phyloP scores from a whole-genome alignment of 2,113 vertebrate species.

The Oophaga pumilio region DNA sequence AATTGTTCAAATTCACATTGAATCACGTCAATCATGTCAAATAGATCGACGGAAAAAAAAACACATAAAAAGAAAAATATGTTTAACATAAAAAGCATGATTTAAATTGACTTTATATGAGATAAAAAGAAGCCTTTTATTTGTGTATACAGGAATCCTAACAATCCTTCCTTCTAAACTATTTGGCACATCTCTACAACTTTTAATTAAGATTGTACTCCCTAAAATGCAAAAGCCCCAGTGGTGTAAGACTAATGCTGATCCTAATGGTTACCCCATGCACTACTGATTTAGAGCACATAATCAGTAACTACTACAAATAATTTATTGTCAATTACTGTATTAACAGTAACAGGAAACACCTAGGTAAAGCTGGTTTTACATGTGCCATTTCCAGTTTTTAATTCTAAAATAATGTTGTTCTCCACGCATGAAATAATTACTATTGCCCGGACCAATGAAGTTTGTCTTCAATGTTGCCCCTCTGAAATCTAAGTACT shows the following conservation, averaged over 20 bases:
- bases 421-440: background rate
- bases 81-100: no score
- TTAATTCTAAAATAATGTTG: background rate
- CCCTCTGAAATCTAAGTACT: background rate
- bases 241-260: background rate
- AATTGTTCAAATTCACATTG: no score
- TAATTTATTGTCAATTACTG: background rate
- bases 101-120: no score
- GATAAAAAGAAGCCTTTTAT: background rate
- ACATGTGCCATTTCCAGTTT: background rate
- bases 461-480: background rate
- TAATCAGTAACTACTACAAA: background rate
- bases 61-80: no score
- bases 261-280: background rate
- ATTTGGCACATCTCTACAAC: background rate
- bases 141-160: no score
- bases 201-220: background rate
- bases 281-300: background rate
- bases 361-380: background rate
- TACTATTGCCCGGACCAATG: background rate
- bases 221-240: background rate
- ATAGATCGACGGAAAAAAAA: no score
- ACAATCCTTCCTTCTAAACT: no score
- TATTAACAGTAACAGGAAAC: background rate
- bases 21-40: no score